Evolutionary conservation across 2,113 vertebrate species (phyloP), one percentile per base, ranked within the genome.

Genomic region (Pipra filicauda): DNA sequence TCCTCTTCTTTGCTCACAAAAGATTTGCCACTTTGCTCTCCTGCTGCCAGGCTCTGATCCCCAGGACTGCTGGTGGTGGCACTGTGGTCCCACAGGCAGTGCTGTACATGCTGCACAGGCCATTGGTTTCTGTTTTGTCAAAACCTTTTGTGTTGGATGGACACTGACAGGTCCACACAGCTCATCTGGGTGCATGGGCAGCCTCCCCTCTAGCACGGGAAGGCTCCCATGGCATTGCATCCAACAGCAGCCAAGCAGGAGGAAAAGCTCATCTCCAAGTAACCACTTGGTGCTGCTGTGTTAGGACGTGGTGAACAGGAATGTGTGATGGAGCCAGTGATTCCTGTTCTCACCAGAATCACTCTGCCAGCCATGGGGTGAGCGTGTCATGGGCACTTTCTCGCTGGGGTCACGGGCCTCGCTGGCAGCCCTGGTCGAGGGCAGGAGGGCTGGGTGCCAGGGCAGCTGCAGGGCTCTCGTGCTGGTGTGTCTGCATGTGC

Each of bases 301-400:
- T 14, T 12, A 15, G 72, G 49, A 71, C 0, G 0, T 11, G 39
- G 54, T 19, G 57, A 20, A 2, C 24, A 41, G 35, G 59, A 16
- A 8, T 1, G 3, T 26, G 0, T 16, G 6, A 28, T 0, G 3
- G 66, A 72, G 70, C 49, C 3, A 3, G 43, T 24, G 41, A 12
- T 3, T 3, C 1, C 0, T 8, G 22, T 21, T 48, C 33, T 44
- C 37, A 13, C 31, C 57, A 21, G 1, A 37, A 28, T 4, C 16
- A 0, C 70, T n/a, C 44, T 70, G 71, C 75, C 79, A 51, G 46
- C 54, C 2, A 0, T 6, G 23, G 82, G 41, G 23, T 37, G 61
- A 39, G 20, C 3, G 0, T 44, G 33, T 37, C 35, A 1, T 2
- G 39, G 80, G 35, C 4, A 6, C 43, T 31, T 11, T 8, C 54